phyloP scores from a whole-genome alignment of 2,888 invertebrate species.

The Terebella lapidaria region DNA sequence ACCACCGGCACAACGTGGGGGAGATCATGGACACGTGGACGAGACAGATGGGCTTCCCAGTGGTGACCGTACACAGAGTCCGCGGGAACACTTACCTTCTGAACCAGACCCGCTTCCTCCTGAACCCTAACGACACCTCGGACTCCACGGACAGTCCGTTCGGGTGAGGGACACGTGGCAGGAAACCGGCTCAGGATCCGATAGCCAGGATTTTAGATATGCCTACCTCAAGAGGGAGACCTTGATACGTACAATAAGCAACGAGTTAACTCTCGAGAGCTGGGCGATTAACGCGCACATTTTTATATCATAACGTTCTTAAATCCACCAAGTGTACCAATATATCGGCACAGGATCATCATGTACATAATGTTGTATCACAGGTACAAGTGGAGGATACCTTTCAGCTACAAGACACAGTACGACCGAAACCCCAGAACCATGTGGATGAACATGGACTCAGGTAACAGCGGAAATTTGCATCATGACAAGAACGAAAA shows the following conservation, averaged over 20 bases:
- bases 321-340: too few species aligned
- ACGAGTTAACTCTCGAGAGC: too few species aligned
- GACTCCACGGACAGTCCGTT: constrained; percentile 17
- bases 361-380: too few species aligned
- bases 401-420: constrained; percentile 42
- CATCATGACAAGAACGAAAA: too few species aligned
- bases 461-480: constrained; percentile 33
- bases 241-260: too few species aligned
- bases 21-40: constrained; percentile 86
- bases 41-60: constrained; percentile 74
- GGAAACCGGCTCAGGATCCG: too few species aligned
- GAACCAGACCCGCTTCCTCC: constrained; percentile 40
- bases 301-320: too few species aligned
- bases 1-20: constrained; percentile 44
- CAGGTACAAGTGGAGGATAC: constrained; percentile 50
- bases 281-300: too few species aligned
- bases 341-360: too few species aligned
- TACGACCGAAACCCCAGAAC: constrained; percentile 23
- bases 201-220: too few species aligned
- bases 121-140: constrained; percentile 30
- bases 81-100: constrained; percentile 51
- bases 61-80: constrained; percentile 61
- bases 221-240: too few species aligned
- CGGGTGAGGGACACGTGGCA: constrained; percentile 11
- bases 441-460: constrained; percentile 39